Percentiles rank a stretch among this genome's conserved stretches.
Evolutionary conservation across 2,888 invertebrate genomes (phyloP).

Genomic region (Tigriopus californicus): DNA sequence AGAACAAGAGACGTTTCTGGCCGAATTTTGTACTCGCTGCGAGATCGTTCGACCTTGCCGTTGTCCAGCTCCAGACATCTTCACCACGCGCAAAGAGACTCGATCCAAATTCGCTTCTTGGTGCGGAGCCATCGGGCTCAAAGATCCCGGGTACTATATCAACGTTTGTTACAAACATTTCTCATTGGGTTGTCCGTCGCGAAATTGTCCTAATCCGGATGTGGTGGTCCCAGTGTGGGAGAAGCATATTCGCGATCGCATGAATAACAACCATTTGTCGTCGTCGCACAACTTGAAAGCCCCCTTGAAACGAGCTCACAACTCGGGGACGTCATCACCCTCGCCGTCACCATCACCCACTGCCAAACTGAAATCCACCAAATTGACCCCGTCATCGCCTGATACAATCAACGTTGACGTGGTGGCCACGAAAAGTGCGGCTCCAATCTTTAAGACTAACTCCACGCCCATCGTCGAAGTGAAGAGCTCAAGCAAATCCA

Average conservation of each 20-base stretch:
- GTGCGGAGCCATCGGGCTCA: constrained; percentile 8
- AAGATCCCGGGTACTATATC: constrained; percentile 5
- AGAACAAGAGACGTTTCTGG: constrained; percentile 1
- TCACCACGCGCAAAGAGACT: constrained; percentile 7
- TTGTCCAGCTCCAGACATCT: constrained; percentile 8
- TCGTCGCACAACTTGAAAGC: background rate
- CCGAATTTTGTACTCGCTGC: background rate
- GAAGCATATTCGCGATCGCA: background rate
- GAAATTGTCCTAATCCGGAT: constrained; percentile 1
- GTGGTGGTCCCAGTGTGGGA: constrained; percentile 12
- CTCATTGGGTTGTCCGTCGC: constrained; percentile 4
- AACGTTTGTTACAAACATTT: constrained; percentile 13
- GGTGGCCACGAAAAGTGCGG: background rate
- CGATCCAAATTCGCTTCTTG: constrained; percentile 10
- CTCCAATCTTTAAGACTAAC: background rate
- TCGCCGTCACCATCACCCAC: background rate
- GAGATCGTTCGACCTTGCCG: background rate
- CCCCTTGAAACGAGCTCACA: background rate
- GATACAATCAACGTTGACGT: too few species aligned
- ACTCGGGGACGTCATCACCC: background rate
- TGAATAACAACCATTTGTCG: background rate
- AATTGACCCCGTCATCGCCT: too few species aligned
- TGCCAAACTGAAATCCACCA: background rate
- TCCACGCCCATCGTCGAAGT: too few species aligned
- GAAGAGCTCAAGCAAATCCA: too few species aligned